Base-by-base conservation (phyloP, 2,113 vertebrate species). In the Electrona antarctica region DNA sequence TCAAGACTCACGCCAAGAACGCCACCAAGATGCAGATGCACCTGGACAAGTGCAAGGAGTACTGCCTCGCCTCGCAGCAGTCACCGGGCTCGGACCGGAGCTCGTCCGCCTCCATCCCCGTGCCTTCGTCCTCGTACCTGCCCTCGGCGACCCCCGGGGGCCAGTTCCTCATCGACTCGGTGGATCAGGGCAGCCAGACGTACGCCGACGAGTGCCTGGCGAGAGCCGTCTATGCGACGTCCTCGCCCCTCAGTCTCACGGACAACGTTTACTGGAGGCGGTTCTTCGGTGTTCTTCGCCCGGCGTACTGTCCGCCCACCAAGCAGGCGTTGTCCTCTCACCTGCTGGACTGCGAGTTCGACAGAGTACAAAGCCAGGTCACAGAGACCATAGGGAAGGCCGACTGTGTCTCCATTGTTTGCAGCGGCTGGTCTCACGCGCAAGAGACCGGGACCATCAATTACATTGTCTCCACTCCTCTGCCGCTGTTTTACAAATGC, bases 11-110 rank as follows among this genome's bases (percentile, higher is more conserved):
- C 68, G 73, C 80, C 2, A 85, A 86, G 59, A 88, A 83, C 3
- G 84, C 76, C 0, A 88, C 82, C 59, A 88, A 88, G 69, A 81
- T 86, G 82, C 82, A 88, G 80, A 75, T 81, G 62, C 85, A 88
- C 68, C 65, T 88, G 61, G 71, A 74, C 61, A 85, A 90, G 73
- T 90, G 85, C 64, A 73, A 75, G 60, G 77, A 79, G 60, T 79
- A 77, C 67, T 79, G 76, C 2, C 59, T 65, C 50, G 51, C 71
- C 21, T 82, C 56, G 0, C 78, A 85, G 63, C 76, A 74, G 68
- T 83, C 83, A 1, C 71, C 78, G 0, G 71, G 74, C 50, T 63
- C 73, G n/a, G 78, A 83, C 11, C 75, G 78, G 49, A 79, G 82
- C 62, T 80, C 77, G 15, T 80, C 85, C 14, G 80, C 82, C 55